A percentile compares a stretch with the other conserved stretches of the same genome.
These are phyloP conservation scores for Drosophila peninsularis DNA, from an alignment of 2,888 invertebrate genomes.

Conservation along the genomic window DNA sequence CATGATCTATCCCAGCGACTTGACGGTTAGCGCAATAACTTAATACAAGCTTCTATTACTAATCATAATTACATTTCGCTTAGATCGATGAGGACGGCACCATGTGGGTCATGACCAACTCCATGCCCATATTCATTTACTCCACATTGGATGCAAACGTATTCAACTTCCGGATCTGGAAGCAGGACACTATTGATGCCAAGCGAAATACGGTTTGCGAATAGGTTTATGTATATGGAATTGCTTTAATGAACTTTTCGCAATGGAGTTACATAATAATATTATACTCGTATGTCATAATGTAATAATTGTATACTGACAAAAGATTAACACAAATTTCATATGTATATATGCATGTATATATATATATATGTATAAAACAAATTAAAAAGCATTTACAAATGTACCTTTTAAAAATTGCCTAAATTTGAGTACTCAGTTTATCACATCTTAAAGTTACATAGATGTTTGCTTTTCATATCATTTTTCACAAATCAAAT, in stretches of 20 bases:
- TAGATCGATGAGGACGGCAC: slow-evolving; percentile 87
- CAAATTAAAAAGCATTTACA: slow-evolving; percentile 75
- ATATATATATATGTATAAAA: slow-evolving; percentile 50
- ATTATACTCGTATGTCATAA: slow-evolving; percentile 41
- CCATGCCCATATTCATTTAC: slow-evolving; percentile 89
- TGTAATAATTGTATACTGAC: slow-evolving; percentile 42
- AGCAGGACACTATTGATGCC: slow-evolving; percentile 83
- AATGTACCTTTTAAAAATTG: slow-evolving; percentile 70
- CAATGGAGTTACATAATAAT: slow-evolving; percentile 57
- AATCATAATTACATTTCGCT: slow-evolving; percentile 55
- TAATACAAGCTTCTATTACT: no score
- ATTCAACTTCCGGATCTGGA: slow-evolving; percentile 88
- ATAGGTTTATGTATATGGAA: slow-evolving; percentile 51
- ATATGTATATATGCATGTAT: slow-evolving; percentile 29
- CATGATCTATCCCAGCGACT: slow-evolving; percentile 90
- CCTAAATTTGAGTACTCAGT: slow-evolving; percentile 77
- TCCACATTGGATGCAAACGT: slow-evolving; percentile 86
- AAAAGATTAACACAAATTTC: slow-evolving; percentile 60
- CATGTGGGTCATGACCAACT: slow-evolving; percentile 89
- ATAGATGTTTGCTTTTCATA: slow-evolving; percentile 53
- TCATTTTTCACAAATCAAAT: slow-evolving; percentile 22
- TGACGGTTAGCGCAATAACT: slow-evolving; percentile 83
- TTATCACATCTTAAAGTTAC: slow-evolving; percentile 77
- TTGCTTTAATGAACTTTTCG: slow-evolving; percentile 56
- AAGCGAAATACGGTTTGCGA: slow-evolving; percentile 85